Evolutionary conservation across 2,888 invertebrate species (phyloP).

Genomic region (Willowsia nigromaculata): DNA sequence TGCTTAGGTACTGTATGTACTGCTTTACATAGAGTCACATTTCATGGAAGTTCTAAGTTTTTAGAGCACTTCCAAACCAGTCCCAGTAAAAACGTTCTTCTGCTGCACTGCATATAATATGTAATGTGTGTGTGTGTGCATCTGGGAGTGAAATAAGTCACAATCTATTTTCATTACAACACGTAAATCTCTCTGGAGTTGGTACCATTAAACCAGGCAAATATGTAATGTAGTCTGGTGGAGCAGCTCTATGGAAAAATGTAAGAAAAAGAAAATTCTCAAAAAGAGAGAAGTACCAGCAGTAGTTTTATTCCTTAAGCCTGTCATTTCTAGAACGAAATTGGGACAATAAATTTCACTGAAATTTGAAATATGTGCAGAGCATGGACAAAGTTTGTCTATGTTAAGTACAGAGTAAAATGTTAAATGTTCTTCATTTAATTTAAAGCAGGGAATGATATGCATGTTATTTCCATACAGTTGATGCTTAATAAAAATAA

Average conservation of each 20-base stretch:
- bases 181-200: slow-evolving; percentile 57
- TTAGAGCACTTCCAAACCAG: neutral
- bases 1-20: neutral
- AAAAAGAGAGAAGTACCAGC: neutral
- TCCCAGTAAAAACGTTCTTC: neutral
- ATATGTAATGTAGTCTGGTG: neutral
- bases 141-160: slow-evolving; percentile 57
- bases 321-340: slow-evolving; percentile 50
- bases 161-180: slow-evolving; percentile 64
- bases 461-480: too few species aligned
- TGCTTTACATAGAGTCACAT: neutral
- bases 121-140: slow-evolving; percentile 21
- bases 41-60: neutral
- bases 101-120: neutral
- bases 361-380: slow-evolving; percentile 50
- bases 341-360: slow-evolving; percentile 57
- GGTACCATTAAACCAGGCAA: neutral
- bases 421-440: neutral
- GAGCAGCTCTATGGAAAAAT: neutral
- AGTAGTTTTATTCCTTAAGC: slow-evolving; percentile 57
- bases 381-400: neutral
- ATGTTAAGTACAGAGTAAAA: neutral
- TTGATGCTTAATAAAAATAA: too few species aligned
- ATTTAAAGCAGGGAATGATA: neutral
- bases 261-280: neutral